Evolutionary conservation across 2,888 invertebrate species (phyloP).

Genomic region (Trissolcus brochymenae): DNA sequence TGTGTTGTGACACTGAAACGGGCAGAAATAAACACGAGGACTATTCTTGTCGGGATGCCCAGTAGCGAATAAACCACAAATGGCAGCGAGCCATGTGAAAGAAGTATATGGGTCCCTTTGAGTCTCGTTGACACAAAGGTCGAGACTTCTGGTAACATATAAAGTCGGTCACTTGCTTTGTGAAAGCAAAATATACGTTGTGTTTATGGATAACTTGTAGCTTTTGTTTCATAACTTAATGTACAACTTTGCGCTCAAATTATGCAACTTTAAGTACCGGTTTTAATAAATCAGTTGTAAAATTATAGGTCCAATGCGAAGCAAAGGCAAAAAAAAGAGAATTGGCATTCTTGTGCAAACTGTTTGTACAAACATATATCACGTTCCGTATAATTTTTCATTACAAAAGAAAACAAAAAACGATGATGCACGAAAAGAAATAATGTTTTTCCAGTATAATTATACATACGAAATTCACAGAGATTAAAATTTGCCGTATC

Average conservation of each 20-base stretch:
- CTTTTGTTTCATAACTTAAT: conserved; percentile 39
- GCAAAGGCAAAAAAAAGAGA: too few species aligned
- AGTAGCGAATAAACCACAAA: conserved; percentile 63
- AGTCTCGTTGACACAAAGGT: conserved; percentile 59
- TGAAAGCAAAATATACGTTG: conserved; percentile 48
- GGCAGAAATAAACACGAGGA: conserved; percentile 71
- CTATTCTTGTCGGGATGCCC: conserved; percentile 61
- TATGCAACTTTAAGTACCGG: conserved; percentile 23
- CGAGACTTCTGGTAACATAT: conserved; percentile 57
- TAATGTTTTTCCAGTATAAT: neutral
- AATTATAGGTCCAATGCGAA: too few species aligned
- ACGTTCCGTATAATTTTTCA: neutral
- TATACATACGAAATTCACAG: neutral
- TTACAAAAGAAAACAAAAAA: conserved; percentile 4
- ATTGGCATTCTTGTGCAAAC: too few species aligned
- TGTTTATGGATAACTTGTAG: conserved; percentile 48
- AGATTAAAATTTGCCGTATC: neutral
- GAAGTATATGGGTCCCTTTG: conserved; percentile 58
- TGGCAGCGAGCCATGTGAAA: conserved; percentile 56
- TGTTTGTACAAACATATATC: conserved; percentile 3
- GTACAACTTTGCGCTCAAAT: conserved; percentile 35
- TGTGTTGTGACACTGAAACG: conserved; percentile 71
- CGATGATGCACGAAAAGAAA: too few species aligned
- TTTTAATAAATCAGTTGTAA: conserved; percentile 1
- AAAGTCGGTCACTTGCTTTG: conserved; percentile 65